Base-by-base conservation (phyloP, 2,797 vertebrate species). In the Gymnodraco acuticeps region DNA sequence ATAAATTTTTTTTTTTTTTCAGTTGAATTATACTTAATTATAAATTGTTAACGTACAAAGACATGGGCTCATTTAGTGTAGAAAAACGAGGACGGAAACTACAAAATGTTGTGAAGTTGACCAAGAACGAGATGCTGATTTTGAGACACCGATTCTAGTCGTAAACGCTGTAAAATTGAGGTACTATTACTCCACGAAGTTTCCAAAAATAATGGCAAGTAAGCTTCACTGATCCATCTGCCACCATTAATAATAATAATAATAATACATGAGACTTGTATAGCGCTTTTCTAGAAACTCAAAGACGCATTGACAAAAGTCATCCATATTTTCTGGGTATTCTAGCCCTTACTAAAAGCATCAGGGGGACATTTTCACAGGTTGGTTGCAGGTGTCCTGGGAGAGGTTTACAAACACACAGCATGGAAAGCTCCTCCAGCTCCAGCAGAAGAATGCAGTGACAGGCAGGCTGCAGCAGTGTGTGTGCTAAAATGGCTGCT, bases 401-500 rank as follows among this genome's bases (percentile, higher is more conserved):
- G 5, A 54, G 38, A 19, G 19, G 14, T 7, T 27, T n/a, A 19
- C 79, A 82, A 84, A 63, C 73, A 84, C 82, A 77, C 78, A 78
- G 65, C 67, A 46, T 65, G 55, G 41, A 76, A 43, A 83, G 31
- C 64, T 74, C 55, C 73, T 47, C 2, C 48, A 60, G 73, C 73
- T 83, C 71, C 70, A 52, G 73, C 41, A 62, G 81, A 77, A 78
- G 80, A 88, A 84, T 78, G 82, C 82, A 48, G 85, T 80, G 84
- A 83, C 73, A 79, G 77, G 70, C 83, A 77, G 75, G 87, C 89
- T 89, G 87, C 88, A 88, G 83, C 77, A 70, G 82, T 75, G 82
- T 78, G 47, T 81, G 83, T 51, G 77, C 80, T 88, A 91, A 91
- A 91, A 91, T 90, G 91, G 89, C 88, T 89, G 87, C 86, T 87